These are phyloP conservation scores for Amblyteles armatorius DNA, from an alignment of 2,888 invertebrate genomes.

Conservation along the genomic window DNA sequence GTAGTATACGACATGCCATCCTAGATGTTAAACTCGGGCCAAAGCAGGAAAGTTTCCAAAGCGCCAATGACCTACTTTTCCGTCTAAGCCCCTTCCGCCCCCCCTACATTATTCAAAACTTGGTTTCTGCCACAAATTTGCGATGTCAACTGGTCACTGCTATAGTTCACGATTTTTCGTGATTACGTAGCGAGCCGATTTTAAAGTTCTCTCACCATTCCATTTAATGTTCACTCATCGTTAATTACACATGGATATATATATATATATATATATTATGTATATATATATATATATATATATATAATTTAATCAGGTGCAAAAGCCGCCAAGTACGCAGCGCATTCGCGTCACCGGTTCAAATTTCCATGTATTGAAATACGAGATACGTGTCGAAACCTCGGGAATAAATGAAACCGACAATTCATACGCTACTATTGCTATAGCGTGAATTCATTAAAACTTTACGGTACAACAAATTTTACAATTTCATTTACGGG, in stretches of 20 bases:
- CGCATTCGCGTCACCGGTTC: neutral
- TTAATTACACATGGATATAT: neutral
- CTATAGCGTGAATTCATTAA: constrained; percentile 13
- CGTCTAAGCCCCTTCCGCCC: neutral
- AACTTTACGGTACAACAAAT: neutral
- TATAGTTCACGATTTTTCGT: constrained; percentile 8
- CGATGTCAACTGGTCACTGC: neutral
- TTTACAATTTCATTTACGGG: constrained; percentile 1
- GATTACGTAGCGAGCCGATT: neutral
- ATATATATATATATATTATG: neutral
- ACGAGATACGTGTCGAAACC: neutral
- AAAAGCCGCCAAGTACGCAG: neutral
- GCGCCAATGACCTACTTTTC: constrained; percentile 48
- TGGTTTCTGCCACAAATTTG: neutral
- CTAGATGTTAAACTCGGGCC: constrained; percentile 21
- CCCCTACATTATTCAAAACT: constrained; percentile 28
- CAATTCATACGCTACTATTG: neutral
- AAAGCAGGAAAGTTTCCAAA: constrained; percentile 31
- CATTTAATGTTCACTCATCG: neutral
- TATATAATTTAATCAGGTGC: neutral
- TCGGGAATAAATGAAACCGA: neutral
- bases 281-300: neutral
- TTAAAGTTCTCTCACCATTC: neutral
- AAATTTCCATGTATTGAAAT: constrained; percentile 18
- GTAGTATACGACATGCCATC: constrained; percentile 58